Evolutionary conservation across 1,140 invertebrate species (phyloP).

Genomic region (Cherax quadricarinatus): DNA sequence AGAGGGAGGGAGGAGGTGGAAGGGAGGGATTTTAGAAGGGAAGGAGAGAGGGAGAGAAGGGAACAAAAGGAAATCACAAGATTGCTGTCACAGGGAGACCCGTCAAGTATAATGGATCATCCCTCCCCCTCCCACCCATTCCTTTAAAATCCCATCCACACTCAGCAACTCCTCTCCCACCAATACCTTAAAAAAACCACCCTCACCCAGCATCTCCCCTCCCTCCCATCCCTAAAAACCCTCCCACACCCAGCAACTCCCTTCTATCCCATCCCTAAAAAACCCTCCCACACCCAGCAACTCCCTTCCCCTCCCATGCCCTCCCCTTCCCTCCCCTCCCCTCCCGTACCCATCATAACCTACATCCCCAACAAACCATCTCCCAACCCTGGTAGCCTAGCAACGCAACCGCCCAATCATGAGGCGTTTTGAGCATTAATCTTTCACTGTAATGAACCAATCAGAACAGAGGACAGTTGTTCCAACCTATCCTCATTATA

Average conservation of each 20-base stretch:
- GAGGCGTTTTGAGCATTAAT: background rate
- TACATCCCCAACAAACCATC: no score
- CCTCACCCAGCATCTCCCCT: background rate
- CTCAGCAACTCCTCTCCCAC: background rate
- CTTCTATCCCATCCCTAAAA: no score
- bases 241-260: no score
- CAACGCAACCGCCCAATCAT: conserved; percentile 32
- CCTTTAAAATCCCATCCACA: no score
- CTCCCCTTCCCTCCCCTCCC: no score
- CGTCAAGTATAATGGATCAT: background rate
- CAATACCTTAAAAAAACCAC: background rate
- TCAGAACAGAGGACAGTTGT: background rate
- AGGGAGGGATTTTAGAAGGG: background rate
- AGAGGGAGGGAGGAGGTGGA: background rate
- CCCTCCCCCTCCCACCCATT: background rate
- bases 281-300: no score
- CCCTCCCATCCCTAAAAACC: no score
- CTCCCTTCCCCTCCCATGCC: background rate
- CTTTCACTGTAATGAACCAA: conserved; percentile 27
- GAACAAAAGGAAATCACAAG: conserved; percentile 7
- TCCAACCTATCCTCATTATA: no score
- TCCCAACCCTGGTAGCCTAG: conserved; percentile 7
- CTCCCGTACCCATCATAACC: background rate
- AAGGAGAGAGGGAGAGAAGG: background rate
- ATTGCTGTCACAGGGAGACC: background rate